Percentiles rank a stretch among this genome's conserved stretches.
Evolutionary conservation across 2,888 invertebrate species (phyloP).

Genomic region (Netelia melanura): DNA sequence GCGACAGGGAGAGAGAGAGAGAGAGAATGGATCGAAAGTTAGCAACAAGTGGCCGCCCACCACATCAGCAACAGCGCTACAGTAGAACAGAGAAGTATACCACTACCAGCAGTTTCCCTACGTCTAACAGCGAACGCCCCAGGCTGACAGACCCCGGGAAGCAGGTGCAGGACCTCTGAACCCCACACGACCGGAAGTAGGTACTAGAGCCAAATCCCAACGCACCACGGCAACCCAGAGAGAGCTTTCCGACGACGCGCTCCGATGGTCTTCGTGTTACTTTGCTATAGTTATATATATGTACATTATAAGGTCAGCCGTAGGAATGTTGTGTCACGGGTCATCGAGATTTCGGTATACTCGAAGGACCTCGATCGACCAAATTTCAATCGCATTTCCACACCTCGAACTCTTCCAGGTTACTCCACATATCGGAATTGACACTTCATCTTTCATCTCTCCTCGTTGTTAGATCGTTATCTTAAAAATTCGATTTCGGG

Average conservation of each 20-base stretch:
- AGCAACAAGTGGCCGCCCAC: constrained; percentile 82
- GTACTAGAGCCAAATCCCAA: constrained; percentile 72
- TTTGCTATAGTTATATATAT: constrained; percentile 9
- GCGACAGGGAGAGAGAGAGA: constrained; percentile 48
- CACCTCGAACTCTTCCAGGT: constrained; percentile 9
- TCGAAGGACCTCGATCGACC: constrained; percentile 28
- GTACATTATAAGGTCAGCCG: constrained; percentile 24
- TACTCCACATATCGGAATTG: not conserved
- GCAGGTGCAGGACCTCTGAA: constrained; percentile 79
- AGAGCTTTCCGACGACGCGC: constrained; percentile 45
- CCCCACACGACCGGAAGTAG: constrained; percentile 72
- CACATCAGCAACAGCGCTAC: constrained; percentile 28
- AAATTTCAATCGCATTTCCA: constrained; percentile 42
- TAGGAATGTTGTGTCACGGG: constrained; percentile 36
- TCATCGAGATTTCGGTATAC: constrained; percentile 53
- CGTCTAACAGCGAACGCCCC: constrained; percentile 59
- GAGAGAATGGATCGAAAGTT: constrained; percentile 74
- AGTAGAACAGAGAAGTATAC: constrained; percentile 36
- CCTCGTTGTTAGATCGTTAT: too few relatives aligned
- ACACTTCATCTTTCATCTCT: not conserved
- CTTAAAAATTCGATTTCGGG: too few relatives aligned
- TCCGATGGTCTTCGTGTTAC: constrained; percentile 42
- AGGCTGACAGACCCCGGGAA: constrained; percentile 73
- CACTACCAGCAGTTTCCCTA: constrained; percentile 46
- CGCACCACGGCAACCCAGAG: constrained; percentile 58